Percentiles rank a stretch among this genome's conserved stretches.
Conservation (phyloP, 2,113 vertebrate genomes). For the Dascyllus trimaculatus region DNA sequence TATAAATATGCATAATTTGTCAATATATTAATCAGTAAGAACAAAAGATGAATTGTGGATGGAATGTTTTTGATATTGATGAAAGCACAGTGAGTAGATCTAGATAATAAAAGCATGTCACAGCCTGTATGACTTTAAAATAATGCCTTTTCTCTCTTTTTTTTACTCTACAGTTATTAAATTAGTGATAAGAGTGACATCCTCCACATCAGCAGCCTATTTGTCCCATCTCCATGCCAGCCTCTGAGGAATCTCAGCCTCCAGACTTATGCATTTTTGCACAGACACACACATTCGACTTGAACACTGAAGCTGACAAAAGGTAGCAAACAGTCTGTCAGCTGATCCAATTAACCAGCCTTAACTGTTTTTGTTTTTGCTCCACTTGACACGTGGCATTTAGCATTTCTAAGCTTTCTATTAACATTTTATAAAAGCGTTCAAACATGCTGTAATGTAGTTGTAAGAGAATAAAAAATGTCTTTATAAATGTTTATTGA, state of each 20-base stretch:
- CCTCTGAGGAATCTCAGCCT: slow-evolving; percentile 12
- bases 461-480: background rate
- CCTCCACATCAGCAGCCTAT: slow-evolving; percentile 1
- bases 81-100: background rate
- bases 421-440: background rate
- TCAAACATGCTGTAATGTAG: background rate
- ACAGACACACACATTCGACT: background rate
- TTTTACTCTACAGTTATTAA: slow-evolving; percentile 9
- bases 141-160: background rate
- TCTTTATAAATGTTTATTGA: background rate
- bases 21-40: slow-evolving; percentile 19
- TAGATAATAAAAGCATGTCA: background rate
- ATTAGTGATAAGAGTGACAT: background rate
- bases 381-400: slow-evolving; percentile 1
- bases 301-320: background rate
- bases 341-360: background rate
- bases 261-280: background rate
- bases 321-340: background rate
- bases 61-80: background rate
- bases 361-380: background rate
- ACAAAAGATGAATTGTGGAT: slow-evolving; percentile 18
- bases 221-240: slow-evolving; percentile 15
- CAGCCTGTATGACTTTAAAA: background rate
- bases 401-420: background rate
- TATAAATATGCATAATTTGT: background rate